Base-by-base conservation (phyloP, 1,140 invertebrate genomes). In the Dendrolimus punctatus region DNA sequence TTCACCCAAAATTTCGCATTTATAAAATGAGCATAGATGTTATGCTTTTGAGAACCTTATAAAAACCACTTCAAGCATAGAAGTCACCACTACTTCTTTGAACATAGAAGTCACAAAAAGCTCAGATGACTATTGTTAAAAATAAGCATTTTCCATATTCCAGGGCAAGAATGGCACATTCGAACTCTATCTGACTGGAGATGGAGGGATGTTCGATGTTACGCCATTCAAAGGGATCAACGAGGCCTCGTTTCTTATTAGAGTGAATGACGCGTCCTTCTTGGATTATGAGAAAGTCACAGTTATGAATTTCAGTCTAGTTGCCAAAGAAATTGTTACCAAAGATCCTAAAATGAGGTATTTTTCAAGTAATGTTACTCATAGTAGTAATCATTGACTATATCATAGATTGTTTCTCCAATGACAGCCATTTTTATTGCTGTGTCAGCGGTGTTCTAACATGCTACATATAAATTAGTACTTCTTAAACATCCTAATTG, bases 81-180 rank as follows among this genome's bases (percentile, higher is more conserved):
- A 23, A 23, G 23, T 23, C 23, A 23, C 23, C 3, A n/a, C n/a
- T n/a, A n/a, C n/a, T 23, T 23, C 23, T 23, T 23, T 23, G 3
- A 23, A 23, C 1, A 23, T 23, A 23, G 23, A 23, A 23, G 23
- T 23, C 23, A 23, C 23, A 23, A 3, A 23, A 23, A 23, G 23
- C 23, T 23, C 1, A 23, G 23, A 23, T 23, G 23, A 23, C 4
- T 46, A 39, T 40, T 57, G 42, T 9, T 38, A 54, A 46, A 49
- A 44, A 46, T 41, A 54, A 38, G 36, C 40, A 52, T 55, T 56
- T 51, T 57, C 40, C 46, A 37, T 55, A 58, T 58, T 88, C 50
- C 77, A 96, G 92, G 96, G 96, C 37, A 94, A 93, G 58, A 98
- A 98, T 88, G 96, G 96, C 9, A 97, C 96, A 6, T 98, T 99